Percentiles rank a stretch among this genome's conserved stretches.
These are phyloP conservation scores for Nephila pilipes DNA, from an alignment of 1,140 invertebrate species.

Conservation along the genomic window DNA sequence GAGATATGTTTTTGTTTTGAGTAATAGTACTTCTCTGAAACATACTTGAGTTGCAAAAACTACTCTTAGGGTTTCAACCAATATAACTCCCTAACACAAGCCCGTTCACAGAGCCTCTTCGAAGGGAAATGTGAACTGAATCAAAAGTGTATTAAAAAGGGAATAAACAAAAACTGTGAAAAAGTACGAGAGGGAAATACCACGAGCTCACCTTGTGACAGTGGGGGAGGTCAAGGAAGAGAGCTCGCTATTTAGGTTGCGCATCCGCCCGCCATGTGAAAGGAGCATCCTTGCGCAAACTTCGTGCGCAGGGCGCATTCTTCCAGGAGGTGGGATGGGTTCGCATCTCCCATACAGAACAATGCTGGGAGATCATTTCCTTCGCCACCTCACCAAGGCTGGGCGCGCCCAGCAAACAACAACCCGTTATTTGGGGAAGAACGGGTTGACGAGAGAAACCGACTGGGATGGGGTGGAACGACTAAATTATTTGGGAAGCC, in stretches of 20 bases:
- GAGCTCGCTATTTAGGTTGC: constrained; percentile 35
- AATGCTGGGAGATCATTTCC: constrained; percentile 4
- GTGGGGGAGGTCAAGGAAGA: neutral
- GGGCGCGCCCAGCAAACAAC: neutral
- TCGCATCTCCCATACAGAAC: constrained; percentile 3
- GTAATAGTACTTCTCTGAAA: no score
- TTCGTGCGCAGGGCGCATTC: neutral
- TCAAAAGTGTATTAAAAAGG: no score
- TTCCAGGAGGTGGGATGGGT: neutral
- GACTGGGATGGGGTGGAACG: no score
- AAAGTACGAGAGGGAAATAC: neutral
- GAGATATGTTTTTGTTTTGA: no score
- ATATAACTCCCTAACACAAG: no score
- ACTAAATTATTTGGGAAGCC: no score
- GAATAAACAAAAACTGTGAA: no score
- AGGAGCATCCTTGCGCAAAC: constrained; percentile 17
- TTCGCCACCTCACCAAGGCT: neutral
- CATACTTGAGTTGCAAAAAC: no score
- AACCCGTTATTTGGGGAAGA: constrained; percentile 10
- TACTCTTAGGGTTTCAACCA: no score
- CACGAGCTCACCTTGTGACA: neutral
- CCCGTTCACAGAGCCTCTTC: no score
- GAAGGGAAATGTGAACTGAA: no score
- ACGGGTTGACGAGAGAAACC: neutral
- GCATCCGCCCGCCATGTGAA: constrained; percentile 5